phyloP scores from a whole-genome alignment of 2,113 vertebrate species.

The Cynoglossus semilaevis region DNA sequence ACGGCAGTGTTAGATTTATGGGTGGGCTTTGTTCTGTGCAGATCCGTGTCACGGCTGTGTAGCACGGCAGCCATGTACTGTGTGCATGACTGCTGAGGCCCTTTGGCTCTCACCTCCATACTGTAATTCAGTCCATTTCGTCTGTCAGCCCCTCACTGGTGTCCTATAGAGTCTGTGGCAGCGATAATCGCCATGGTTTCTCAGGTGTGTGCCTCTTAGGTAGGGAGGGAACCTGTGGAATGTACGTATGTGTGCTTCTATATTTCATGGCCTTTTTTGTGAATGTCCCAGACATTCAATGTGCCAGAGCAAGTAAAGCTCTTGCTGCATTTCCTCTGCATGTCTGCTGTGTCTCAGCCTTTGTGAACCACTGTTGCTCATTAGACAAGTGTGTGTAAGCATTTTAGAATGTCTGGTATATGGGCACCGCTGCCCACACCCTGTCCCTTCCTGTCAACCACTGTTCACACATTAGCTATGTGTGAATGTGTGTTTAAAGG shows the following conservation, averaged over 20 bases:
- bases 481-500: slow-evolving; percentile 49
- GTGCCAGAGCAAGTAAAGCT: slow-evolving; percentile 32
- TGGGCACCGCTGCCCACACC: slow-evolving; percentile 33
- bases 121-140: slow-evolving; percentile 55
- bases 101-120: slow-evolving; percentile 33
- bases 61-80: slow-evolving; percentile 21
- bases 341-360: slow-evolving; percentile 14
- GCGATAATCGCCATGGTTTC: slow-evolving; percentile 33
- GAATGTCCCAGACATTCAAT: slow-evolving; percentile 3
- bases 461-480: slow-evolving; percentile 35
- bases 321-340: slow-evolving; percentile 24
- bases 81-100: slow-evolving; percentile 29
- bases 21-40: slow-evolving; percentile 40
- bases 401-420: slow-evolving; percentile 10
- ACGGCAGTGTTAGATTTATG: slow-evolving; percentile 37
- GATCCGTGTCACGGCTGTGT: slow-evolving; percentile 46
- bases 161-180: slow-evolving; percentile 30
- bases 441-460: slow-evolving; percentile 47
- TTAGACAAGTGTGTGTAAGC: slow-evolving; percentile 3
- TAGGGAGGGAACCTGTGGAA: slow-evolving; percentile 12
- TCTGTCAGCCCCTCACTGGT: slow-evolving; percentile 44
- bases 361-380: slow-evolving; percentile 5
- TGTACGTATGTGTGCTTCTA: not conserved
- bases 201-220: slow-evolving; percentile 28
- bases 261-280: slow-evolving; percentile 10